Percentiles rank a stretch among this genome's conserved stretches.
Evolutionary conservation across 2,888 invertebrate species (phyloP).

Genomic region (Frankliniella intonsa): DNA sequence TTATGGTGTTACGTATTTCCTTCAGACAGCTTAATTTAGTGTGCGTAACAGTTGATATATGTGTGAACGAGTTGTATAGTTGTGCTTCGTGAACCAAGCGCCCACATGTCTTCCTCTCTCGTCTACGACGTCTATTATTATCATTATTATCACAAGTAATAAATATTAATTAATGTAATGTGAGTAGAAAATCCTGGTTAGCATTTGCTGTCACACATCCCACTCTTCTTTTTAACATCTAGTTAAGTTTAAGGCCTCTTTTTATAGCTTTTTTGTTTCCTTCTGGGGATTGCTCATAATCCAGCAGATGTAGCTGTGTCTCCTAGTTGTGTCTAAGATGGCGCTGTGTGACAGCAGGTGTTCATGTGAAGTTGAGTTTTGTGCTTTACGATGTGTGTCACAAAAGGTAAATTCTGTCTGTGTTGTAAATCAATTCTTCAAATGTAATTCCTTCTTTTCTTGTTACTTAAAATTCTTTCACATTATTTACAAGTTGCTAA

Average conservation of each 20-base stretch:
- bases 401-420: background rate
- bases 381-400: background rate
- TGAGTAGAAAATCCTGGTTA: background rate
- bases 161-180: background rate
- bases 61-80: conserved; percentile 23
- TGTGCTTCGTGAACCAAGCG: conserved; percentile 19
- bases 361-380: background rate
- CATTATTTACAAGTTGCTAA: background rate
- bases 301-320: background rate
- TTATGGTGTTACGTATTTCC: background rate
- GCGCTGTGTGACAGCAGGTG: background rate
- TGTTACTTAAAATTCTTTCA: background rate
- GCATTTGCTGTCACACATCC: conserved; percentile 9
- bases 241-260: background rate
- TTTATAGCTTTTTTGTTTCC: background rate
- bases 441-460: background rate
- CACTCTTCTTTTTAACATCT: no score
- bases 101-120: conserved; percentile 19
- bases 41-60: conserved; percentile 9
- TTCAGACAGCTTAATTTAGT: background rate
- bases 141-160: background rate
- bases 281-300: background rate
- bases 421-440: background rate
- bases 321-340: background rate
- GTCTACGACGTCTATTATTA: conserved; percentile 26